phyloP scores from a whole-genome alignment of 2,888 invertebrate species.

The Mactromeris polynyma region DNA sequence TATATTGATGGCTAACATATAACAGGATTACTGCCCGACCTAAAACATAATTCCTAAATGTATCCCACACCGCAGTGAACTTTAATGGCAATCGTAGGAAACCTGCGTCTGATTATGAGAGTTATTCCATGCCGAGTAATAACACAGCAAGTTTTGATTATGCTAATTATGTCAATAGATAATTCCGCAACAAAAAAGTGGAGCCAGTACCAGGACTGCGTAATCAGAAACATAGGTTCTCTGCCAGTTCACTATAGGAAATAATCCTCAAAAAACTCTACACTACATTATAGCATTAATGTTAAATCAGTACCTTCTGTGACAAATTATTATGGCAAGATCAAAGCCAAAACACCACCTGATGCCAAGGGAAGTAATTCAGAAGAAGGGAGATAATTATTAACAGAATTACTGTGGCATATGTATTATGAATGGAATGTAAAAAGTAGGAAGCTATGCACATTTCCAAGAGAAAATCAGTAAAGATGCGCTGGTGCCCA shows the following conservation, averaged over 20 bases:
- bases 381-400: slow-evolving; percentile 61
- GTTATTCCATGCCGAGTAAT: slow-evolving; percentile 32
- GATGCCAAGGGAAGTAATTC: slow-evolving; percentile 68
- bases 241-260: neutral
- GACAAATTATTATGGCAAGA: slow-evolving; percentile 64
- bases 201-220: neutral
- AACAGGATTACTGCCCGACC: neutral
- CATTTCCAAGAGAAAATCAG: slow-evolving; percentile 36
- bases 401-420: slow-evolving; percentile 36
- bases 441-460: slow-evolving; percentile 9
- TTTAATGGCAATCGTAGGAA: neutral
- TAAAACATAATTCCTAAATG: neutral
- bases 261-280: neutral
- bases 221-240: slow-evolving; percentile 7
- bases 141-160: slow-evolving; percentile 33
- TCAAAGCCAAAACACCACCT: slow-evolving; percentile 63
- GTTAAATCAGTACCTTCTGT: slow-evolving; percentile 65
- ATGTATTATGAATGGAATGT: slow-evolving; percentile 47
- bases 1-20: neutral
- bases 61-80: neutral
- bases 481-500: slow-evolving; percentile 37
- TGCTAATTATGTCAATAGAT: neutral
- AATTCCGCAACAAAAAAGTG: neutral
- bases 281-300: slow-evolving; percentile 48
- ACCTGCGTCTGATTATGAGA: slow-evolving; percentile 22